These are phyloP conservation scores for Nothobranchius furzeri DNA, from an alignment of 2,113 vertebrate species.

Conservation along the genomic window DNA sequence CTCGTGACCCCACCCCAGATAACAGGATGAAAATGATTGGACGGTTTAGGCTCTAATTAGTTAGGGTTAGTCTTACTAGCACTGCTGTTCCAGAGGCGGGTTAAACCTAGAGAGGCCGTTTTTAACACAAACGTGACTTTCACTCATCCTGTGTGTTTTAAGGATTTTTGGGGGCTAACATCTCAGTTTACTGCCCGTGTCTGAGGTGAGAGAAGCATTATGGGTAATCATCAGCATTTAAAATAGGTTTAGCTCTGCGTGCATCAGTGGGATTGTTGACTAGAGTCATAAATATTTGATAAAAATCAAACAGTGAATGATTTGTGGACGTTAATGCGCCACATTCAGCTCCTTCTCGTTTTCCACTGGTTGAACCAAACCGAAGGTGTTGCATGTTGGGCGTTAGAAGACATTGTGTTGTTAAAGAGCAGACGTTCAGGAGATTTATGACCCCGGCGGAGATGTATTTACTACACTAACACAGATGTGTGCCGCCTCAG, in stretches of 20 bases:
- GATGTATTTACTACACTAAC: constrained; percentile 58
- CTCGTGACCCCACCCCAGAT: no score
- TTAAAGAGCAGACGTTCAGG: constrained; percentile 15
- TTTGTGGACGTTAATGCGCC: background rate
- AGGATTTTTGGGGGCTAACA: no score
- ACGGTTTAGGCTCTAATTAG: no score
- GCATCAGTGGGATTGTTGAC: background rate
- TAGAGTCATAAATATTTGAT: constrained; percentile 2
- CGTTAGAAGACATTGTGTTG: constrained; percentile 7
- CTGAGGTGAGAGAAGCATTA: no score
- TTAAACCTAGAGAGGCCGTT: no score
- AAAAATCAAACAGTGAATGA: background rate
- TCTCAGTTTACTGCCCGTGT: background rate
- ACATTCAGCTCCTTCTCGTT: background rate
- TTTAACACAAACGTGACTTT: no score
- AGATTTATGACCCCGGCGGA: constrained; percentile 44
- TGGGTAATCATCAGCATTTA: background rate
- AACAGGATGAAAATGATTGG: no score
- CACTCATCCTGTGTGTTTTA: no score
- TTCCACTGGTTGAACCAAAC: constrained; percentile 20
- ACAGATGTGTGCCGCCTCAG: constrained; percentile 64
- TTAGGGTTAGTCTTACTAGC: no score
- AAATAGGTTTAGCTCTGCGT: background rate
- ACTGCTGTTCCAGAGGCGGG: no score
- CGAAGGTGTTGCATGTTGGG: constrained; percentile 25